These are phyloP conservation scores for Leptopilina syphax DNA, from an alignment of 2,888 invertebrate genomes.

Conservation along the genomic window DNA sequence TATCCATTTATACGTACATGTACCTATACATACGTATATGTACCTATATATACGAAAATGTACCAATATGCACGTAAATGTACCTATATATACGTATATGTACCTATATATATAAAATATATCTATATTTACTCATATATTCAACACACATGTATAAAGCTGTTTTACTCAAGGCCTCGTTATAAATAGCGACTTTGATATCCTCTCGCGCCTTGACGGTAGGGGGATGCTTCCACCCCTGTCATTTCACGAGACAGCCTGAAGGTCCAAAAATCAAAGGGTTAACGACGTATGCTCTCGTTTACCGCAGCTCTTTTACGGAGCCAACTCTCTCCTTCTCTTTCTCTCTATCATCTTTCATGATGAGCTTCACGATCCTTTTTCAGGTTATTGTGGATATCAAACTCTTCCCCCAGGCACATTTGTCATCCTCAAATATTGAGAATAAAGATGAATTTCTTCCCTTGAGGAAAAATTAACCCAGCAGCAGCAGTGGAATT, in stretches of 20 bases:
- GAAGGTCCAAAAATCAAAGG: slow-evolving; percentile 71
- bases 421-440: slow-evolving; percentile 27
- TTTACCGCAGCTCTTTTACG: slow-evolving; percentile 36
- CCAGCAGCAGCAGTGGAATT: no score
- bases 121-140: slow-evolving; percentile 52
- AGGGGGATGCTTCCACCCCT: slow-evolving; percentile 64
- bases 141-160: slow-evolving; percentile 48
- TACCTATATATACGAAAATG: slow-evolving; percentile 32
- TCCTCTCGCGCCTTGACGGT: slow-evolving; percentile 67
- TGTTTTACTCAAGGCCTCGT: slow-evolving; percentile 58
- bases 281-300: slow-evolving; percentile 62
- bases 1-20: slow-evolving; percentile 46
- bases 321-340: slow-evolving; percentile 2
- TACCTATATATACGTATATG: slow-evolving; percentile 53
- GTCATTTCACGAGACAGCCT: slow-evolving; percentile 56
- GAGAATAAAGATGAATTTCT: neutral
- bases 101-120: slow-evolving; percentile 49
- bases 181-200: slow-evolving; percentile 75
- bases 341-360: slow-evolving; percentile 43
- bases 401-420: slow-evolving; percentile 14
- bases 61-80: slow-evolving; percentile 53
- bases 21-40: slow-evolving; percentile 53
- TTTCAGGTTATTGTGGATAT: slow-evolving; percentile 29
- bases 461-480: no score
- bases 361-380: slow-evolving; percentile 40